Conservation (phyloP, 2,888 invertebrate species). For the Cheiracanthium punctorium region DNA sequence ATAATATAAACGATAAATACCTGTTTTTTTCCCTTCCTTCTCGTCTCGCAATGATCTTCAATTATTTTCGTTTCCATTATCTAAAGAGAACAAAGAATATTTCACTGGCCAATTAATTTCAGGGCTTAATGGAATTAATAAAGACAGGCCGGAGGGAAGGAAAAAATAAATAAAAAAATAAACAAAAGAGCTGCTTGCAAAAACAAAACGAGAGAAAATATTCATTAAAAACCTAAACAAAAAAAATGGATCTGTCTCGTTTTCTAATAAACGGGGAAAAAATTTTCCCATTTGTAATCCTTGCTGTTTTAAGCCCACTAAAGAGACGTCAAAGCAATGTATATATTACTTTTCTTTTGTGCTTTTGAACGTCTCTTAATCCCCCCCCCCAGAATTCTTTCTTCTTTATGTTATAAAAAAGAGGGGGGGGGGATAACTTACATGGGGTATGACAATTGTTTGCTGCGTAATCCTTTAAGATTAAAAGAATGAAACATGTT, state of each 20-base stretch:
- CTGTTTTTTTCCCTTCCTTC: background rate
- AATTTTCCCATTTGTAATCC: slow-evolving; percentile 38
- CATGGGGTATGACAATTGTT: background rate
- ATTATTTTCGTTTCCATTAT: slow-evolving; percentile 9
- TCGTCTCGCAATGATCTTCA: background rate
- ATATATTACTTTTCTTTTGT: slow-evolving; percentile 42
- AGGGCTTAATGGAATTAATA: slow-evolving; percentile 60
- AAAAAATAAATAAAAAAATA: slow-evolving; percentile 8
- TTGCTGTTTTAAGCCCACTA: slow-evolving; percentile 15
- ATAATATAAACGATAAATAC: slow-evolving; percentile 7
- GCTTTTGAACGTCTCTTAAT: too few relatives aligned
- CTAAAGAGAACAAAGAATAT: background rate
- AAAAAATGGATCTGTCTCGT: slow-evolving; percentile 21
- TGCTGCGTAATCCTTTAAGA: background rate
- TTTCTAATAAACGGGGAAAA: slow-evolving; percentile 33
- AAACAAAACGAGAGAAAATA: slow-evolving; percentile 20
- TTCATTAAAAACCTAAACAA: slow-evolving; percentile 49
- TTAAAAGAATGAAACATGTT: background rate
- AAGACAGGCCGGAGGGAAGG: slow-evolving; percentile 20
- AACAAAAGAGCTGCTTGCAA: slow-evolving; percentile 5
- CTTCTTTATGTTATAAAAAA: too few relatives aligned
- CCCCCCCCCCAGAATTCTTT: background rate
- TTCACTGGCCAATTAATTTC: slow-evolving; percentile 51
- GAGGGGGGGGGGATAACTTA: background rate
- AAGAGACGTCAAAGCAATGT: slow-evolving; percentile 53